Conservation (phyloP, 1,140 invertebrate species). For the Tetramorium parvispinum region DNA sequence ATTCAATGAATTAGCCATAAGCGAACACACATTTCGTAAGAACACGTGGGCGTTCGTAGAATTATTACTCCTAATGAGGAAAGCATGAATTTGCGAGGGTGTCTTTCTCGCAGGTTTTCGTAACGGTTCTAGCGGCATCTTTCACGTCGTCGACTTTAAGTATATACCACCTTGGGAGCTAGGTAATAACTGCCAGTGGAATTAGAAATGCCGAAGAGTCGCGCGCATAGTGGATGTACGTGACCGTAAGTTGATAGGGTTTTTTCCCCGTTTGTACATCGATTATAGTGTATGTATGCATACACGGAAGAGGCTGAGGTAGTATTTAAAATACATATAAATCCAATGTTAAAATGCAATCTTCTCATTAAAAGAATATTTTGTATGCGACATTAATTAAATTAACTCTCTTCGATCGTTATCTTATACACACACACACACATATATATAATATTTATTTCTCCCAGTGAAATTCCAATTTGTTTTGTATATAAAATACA, state of each 20-base stretch:
- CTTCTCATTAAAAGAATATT: neutral
- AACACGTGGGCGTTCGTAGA: conserved; percentile 19
- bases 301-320: conserved; percentile 51
- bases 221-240: conserved; percentile 66
- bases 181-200: conserved; percentile 73
- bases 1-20: neutral
- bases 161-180: conserved; percentile 68
- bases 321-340: conserved; percentile 21
- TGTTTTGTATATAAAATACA: conserved; percentile 9
- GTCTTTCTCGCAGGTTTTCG: conserved; percentile 59
- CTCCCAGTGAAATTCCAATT: conserved; percentile 6
- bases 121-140: conserved; percentile 70
- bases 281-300: conserved; percentile 51
- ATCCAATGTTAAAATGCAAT: neutral
- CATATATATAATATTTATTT: neutral
- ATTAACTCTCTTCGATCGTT: conserved; percentile 38
- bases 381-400: conserved; percentile 8
- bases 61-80: conserved; percentile 30
- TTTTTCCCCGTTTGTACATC: conserved; percentile 30
- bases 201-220: conserved; percentile 66
- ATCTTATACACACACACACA: neutral
- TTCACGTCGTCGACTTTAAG: conserved; percentile 65
- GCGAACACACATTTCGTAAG: neutral
- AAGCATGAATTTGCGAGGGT: conserved; percentile 58
- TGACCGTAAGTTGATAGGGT: conserved; percentile 65